Conservation (phyloP, 2,888 invertebrate genomes). For the Gandaritis pyraliata region DNA sequence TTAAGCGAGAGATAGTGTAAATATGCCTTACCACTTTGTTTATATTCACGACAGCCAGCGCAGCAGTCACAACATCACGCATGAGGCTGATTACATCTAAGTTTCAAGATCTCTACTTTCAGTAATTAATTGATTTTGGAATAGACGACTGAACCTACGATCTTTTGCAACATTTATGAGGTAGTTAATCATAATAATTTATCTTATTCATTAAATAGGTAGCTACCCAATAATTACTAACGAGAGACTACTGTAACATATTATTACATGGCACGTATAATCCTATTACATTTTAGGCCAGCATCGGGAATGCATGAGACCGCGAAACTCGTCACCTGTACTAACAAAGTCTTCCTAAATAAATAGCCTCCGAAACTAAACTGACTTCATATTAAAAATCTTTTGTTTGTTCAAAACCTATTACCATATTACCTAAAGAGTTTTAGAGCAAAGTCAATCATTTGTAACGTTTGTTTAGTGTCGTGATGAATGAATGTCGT, state of each 20-base stretch:
- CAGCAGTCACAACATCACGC: conserved; percentile 49
- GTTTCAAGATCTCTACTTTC: not conserved
- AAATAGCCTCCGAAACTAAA: conserved; percentile 47
- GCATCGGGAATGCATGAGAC: conserved; percentile 57
- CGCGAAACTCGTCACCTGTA: conserved; percentile 45
- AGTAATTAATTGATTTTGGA: not conserved
- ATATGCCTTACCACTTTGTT: conserved; percentile 68
- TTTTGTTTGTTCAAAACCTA: conserved; percentile 55
- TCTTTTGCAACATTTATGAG: too few relatives aligned
- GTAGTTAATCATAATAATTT: too few relatives aligned
- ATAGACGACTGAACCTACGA: too few relatives aligned
- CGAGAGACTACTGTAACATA: too few relatives aligned
- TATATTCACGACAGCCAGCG: conserved; percentile 55
- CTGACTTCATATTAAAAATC: conserved; percentile 46
- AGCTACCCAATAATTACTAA: too few relatives aligned
- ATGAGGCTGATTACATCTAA: conserved; percentile 32
- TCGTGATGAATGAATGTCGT: conserved; percentile 65
- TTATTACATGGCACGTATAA: not conserved
- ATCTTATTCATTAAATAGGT: too few relatives aligned
- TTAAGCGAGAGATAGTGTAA: conserved; percentile 72
- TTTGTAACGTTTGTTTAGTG: conserved; percentile 67
- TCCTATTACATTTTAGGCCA: not conserved
- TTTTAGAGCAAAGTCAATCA: conserved; percentile 68
- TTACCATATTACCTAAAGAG: conserved; percentile 61
- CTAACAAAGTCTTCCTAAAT: conserved; percentile 51